Conservation (phyloP, 2,113 vertebrate genomes). For the Grallaria varia region DNA sequence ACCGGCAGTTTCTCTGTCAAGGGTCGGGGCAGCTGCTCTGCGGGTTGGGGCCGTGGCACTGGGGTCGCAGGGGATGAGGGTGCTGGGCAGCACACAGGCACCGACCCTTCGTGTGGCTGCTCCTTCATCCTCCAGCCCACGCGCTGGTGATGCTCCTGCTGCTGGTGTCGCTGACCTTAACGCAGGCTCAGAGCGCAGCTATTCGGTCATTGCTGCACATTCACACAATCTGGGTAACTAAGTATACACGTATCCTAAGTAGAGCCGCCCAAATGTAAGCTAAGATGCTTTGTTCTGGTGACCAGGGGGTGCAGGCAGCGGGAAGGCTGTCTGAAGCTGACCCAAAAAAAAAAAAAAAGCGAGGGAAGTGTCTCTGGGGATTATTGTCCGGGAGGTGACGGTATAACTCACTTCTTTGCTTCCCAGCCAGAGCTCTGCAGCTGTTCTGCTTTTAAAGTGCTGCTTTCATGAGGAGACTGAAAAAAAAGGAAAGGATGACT, state of each 20-base stretch:
- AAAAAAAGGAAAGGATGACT: not conserved
- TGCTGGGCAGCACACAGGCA: not conserved
- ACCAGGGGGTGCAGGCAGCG: not conserved
- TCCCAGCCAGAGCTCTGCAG: not conserved
- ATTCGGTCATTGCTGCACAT: not conserved
- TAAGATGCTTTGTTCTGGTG: not conserved
- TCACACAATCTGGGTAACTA: not conserved
- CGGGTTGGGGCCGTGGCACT: not conserved
- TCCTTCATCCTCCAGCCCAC: not conserved
- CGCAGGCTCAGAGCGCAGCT: not conserved
- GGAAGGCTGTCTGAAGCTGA: not conserved
- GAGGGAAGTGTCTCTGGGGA: not conserved
- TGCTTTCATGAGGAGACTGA: not conserved
- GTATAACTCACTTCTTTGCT: not conserved
- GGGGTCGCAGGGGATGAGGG: not conserved
- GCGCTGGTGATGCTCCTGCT: not conserved
- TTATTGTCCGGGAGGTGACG: not conserved
- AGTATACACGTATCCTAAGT: not conserved
- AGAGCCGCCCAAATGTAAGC: not conserved
- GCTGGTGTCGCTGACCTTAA: not conserved
- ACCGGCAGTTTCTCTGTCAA: not conserved
- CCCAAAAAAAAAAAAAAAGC: not conserved
- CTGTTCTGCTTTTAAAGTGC: not conserved
- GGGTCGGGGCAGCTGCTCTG: rapidly evolving
- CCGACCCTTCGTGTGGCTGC: rapidly evolving